These are phyloP conservation scores for Raja brachyura DNA, from an alignment of 2,113 vertebrate genomes.

Conservation along the genomic window DNA sequence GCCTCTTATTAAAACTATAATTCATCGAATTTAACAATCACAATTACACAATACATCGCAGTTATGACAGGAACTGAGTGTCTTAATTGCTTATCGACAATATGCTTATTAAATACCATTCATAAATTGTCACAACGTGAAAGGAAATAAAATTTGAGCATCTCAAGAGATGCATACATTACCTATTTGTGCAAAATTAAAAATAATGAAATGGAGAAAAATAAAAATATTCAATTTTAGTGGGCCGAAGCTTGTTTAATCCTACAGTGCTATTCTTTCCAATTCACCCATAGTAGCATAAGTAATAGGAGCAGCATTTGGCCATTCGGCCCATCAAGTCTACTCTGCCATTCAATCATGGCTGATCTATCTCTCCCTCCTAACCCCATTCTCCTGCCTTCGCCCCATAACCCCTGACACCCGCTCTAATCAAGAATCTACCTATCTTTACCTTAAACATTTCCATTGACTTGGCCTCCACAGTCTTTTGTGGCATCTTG, in stretches of 20 bases:
- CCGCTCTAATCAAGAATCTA: too few relatives aligned
- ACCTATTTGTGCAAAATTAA: neutral
- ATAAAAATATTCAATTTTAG: neutral
- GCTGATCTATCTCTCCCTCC: too few relatives aligned
- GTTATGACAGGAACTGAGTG: neutral
- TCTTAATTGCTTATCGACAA: neutral
- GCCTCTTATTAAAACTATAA: constrained; percentile 2
- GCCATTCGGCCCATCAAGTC: too few relatives aligned
- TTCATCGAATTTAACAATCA: neutral
- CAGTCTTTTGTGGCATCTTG: neutral
- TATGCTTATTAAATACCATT: constrained; percentile 10
- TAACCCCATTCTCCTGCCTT: too few relatives aligned
- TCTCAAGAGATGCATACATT: neutral
- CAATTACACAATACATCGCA: neutral
- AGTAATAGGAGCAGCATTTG: too few relatives aligned
- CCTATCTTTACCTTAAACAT: too few relatives aligned
- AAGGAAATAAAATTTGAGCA: neutral
- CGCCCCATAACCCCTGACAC: too few relatives aligned
- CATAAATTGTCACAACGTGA: neutral
- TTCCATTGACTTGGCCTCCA: too few relatives aligned
- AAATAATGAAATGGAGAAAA: neutral
- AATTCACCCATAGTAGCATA: too few relatives aligned
- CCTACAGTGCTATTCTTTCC: neutral
- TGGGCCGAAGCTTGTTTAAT: neutral
- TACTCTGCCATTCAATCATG: too few relatives aligned